phyloP scores from a whole-genome alignment of 2,113 vertebrate species.

The Scolopax mira region DNA sequence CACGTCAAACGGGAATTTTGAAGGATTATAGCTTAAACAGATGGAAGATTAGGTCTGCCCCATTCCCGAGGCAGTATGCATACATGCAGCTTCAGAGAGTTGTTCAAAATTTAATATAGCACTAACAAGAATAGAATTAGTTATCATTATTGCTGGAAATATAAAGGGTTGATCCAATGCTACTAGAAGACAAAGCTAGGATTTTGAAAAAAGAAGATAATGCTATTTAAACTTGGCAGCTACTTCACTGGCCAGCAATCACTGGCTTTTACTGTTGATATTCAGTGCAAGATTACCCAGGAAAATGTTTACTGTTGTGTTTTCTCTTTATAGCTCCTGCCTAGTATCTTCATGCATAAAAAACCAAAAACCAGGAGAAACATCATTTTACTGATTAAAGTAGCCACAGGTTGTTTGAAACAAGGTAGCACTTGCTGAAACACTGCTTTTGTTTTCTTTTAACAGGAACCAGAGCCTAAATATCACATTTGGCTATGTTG shows the following conservation, averaged over 20 bases:
- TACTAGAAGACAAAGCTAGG: neutral
- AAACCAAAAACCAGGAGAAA: neutral
- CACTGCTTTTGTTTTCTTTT: slow-evolving; percentile 29
- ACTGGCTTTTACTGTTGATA: neutral
- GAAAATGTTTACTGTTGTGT: neutral
- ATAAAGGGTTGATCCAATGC: neutral
- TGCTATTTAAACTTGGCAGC: neutral
- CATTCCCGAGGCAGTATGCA: neutral
- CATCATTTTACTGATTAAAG: neutral
- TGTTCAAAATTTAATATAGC: neutral
- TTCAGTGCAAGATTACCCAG: neutral
- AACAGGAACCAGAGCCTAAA: slow-evolving; percentile 46
- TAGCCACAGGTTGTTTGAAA: neutral
- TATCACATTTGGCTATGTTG: slow-evolving; percentile 59
- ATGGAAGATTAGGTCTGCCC: neutral
- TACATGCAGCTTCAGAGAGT: neutral
- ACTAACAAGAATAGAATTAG: neutral
- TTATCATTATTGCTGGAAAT: neutral
- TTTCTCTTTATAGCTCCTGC: neutral
- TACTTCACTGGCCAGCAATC: neutral
- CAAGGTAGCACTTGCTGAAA: neutral
- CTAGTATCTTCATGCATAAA: neutral
- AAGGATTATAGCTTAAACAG: neutral
- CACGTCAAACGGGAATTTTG: neutral
- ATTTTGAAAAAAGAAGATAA: neutral